phyloP scores from a whole-genome alignment of 1,140 invertebrate species.

The Drusus annulatus region DNA sequence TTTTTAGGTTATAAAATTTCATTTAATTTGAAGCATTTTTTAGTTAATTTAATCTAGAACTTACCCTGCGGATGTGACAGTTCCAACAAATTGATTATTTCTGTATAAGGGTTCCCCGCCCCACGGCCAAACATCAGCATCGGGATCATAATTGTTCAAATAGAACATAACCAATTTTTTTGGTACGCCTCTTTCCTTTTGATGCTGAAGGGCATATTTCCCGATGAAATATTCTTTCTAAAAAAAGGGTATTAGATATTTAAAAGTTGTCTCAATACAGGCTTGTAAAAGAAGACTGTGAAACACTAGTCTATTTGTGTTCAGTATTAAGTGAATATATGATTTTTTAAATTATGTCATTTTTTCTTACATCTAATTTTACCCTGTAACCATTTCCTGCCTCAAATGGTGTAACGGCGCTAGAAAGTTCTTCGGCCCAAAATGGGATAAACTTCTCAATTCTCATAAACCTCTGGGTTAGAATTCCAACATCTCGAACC shows the following conservation, averaged over 20 bases:
- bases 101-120: slow-evolving; percentile 86
- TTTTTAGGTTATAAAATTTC: too few relatives aligned
- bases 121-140: slow-evolving; percentile 86
- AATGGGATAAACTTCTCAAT: slow-evolving; percentile 76
- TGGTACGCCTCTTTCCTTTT: slow-evolving; percentile 79
- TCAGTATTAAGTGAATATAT: too few relatives aligned
- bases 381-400: slow-evolving; percentile 83
- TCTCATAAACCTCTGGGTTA: slow-evolving; percentile 83
- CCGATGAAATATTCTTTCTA: slow-evolving; percentile 83
- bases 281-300: too few relatives aligned
- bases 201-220: slow-evolving; percentile 78
- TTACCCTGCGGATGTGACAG: slow-evolving; percentile 84
- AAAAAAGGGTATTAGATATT: neutral
- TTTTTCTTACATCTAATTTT: slow-evolving; percentile 73
- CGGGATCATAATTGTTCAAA: slow-evolving; percentile 81
- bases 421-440: slow-evolving; percentile 81
- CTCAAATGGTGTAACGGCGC: slow-evolving; percentile 84
- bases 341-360: too few relatives aligned
- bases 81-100: slow-evolving; percentile 80
- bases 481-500: slow-evolving; percentile 81
- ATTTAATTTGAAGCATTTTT: too few relatives aligned
- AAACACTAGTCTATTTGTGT: too few relatives aligned
- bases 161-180: slow-evolving; percentile 82
- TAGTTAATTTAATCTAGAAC: neutral
- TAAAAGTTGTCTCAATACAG: neutral